Base-by-base conservation (phyloP, 2,888 invertebrate genomes). In the Arenicola marina region DNA sequence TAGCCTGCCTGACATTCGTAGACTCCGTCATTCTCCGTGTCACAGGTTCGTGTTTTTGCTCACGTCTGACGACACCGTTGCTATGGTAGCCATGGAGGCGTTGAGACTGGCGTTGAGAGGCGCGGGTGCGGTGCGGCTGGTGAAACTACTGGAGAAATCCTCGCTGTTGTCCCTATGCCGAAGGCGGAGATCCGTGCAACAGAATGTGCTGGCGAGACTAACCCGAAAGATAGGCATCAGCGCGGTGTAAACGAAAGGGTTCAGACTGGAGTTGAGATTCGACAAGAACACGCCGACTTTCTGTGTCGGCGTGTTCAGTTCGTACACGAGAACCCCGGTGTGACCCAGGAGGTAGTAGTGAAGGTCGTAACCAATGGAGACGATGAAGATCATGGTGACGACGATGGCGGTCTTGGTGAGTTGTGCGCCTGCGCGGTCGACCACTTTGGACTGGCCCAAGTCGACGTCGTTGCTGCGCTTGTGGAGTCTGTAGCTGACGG, bases 291-390 rank as follows among this genome's bases (percentile, higher is more conserved):
- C 68, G 11, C 63, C 65, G 15, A 58, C 38, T 48, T 61, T 58
- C 58, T 67, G 67, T 2, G 61, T 56, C 3, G 65, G 65, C 1
- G 67, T 51, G 45, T 59, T 59, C 21, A 68, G 56, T 7, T 38
- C 33, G 51, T 66, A 67, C 11, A 34, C 59, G 2, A 46, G 43
- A 24, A 61, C 66, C 15, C 66, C 66, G 4, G 58, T 63, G 48
- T 68, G 46, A 29, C 68, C 68, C 11, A 68, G 56, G 15, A 68
- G 56, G 59, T 68, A 68, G 54, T 66, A 68, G 53, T 63, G 61
- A 4, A 66, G 67, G 45, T 67, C 65, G 43, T 60, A 66, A 34
- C 67, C 67, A 29, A 67, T 61, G 53, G 62, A 57, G 54, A 66
- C 26, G 43, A 66, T 46, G 59, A 68, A 68, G 43, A 66, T 61